Conservation (phyloP, 2,888 invertebrate genomes). For the Uloborus plumipes region DNA sequence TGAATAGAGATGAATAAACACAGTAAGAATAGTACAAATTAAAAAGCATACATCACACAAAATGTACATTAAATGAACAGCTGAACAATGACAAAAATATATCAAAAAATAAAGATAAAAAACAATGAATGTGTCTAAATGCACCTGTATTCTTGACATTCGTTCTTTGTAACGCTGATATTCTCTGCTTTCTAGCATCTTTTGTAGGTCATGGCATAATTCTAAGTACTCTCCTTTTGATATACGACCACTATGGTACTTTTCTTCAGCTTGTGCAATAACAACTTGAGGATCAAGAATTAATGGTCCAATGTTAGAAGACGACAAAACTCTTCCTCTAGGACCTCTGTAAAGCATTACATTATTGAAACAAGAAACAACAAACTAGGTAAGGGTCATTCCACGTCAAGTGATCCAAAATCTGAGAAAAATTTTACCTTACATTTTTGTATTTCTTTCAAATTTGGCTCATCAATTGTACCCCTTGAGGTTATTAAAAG, state of each 20-base stretch:
- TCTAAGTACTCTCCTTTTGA: slow-evolving; percentile 16
- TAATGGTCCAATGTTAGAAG: slow-evolving; percentile 4
- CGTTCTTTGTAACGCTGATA: not conserved
- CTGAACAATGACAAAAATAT: not conserved
- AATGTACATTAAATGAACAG: not conserved
- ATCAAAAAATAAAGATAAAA: not conserved
- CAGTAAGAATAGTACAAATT: no score
- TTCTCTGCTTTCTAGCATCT: slow-evolving; percentile 1
- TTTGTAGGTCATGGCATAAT: slow-evolving; percentile 12
- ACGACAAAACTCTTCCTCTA: not conserved
- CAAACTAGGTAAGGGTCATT: no score
- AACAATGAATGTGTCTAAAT: not conserved
- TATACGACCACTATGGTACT: slow-evolving; percentile 18
- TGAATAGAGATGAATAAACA: no score
- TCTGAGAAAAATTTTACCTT: no score
- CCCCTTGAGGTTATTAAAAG: no score
- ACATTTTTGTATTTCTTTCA: no score
- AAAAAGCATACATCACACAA: not conserved
- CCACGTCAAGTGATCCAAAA: no score
- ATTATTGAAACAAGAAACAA: no score
- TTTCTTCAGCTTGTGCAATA: slow-evolving; percentile 31
- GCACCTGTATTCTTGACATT: not conserved
- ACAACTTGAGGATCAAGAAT: slow-evolving; percentile 12
- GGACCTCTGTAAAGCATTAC: not conserved
- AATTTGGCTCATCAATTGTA: no score